Conservation (phyloP, 2,888 invertebrate genomes). For the Tigriopus californicus region DNA sequence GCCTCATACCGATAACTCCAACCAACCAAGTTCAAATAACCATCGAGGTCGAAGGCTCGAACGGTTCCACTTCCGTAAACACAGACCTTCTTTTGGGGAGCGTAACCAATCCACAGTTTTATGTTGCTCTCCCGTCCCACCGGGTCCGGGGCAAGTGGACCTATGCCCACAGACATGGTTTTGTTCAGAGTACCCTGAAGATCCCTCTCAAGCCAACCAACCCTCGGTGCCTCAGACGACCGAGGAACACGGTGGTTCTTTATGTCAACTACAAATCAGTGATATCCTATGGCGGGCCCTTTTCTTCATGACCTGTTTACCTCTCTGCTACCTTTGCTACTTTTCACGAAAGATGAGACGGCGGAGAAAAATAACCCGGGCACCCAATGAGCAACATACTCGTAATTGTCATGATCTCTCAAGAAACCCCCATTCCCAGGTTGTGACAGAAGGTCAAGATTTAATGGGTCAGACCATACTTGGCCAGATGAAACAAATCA, state of each 20-base stretch:
- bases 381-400: too few species aligned
- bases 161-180: background rate
- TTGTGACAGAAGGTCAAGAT: background rate
- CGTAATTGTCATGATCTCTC: too few species aligned
- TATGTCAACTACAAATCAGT: background rate
- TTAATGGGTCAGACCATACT: constrained; percentile 1
- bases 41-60: too few species aligned
- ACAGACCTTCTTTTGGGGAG: too few species aligned
- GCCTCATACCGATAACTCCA: too few species aligned
- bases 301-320: background rate
- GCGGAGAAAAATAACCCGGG: background rate
- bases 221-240: too few species aligned
- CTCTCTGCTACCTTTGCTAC: constrained; percentile 10
- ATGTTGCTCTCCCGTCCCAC: background rate
- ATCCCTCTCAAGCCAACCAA: too few species aligned
- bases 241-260: too few species aligned
- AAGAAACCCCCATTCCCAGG: too few species aligned
- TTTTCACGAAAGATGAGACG: background rate
- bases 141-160: background rate
- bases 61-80: too few species aligned
- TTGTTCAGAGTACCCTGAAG: background rate
- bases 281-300: background rate
- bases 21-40: too few species aligned
- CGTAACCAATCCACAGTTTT: too few species aligned
- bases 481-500: background rate